Evolutionary conservation across 2,113 vertebrate species (phyloP).

Genomic region (Phalacrocorax pelagicus): DNA sequence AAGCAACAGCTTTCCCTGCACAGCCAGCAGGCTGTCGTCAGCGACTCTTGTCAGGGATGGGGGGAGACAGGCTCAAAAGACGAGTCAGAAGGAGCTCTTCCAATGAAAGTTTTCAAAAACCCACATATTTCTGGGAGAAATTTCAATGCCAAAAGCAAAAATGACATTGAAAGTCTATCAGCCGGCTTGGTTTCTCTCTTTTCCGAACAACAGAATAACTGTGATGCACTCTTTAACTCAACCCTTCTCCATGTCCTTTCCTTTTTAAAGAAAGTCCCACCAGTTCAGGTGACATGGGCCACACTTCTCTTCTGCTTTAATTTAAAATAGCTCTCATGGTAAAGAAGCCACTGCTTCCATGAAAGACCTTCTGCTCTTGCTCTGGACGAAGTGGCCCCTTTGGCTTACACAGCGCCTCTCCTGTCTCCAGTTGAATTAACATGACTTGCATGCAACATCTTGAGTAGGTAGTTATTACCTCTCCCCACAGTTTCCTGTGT

Average conservation of each 20-base stretch:
- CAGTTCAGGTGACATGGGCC: background rate
- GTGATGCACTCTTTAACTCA: background rate
- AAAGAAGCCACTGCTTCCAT: background rate
- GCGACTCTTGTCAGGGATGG: accelerated
- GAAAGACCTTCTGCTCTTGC: background rate
- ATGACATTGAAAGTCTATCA: background rate
- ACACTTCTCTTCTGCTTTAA: background rate
- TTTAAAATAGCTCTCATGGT: background rate
- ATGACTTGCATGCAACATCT: background rate
- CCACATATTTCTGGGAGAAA: background rate
- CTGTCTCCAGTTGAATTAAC: background rate
- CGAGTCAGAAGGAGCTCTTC: background rate
- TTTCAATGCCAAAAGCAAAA: background rate
- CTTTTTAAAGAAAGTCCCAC: background rate
- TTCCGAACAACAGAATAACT: background rate
- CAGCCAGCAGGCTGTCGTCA: background rate
- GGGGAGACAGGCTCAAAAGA: background rate
- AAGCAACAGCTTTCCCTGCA: background rate
- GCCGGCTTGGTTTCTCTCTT: background rate
- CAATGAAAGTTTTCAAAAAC: background rate
- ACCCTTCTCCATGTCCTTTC: background rate
- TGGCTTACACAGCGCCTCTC: background rate
- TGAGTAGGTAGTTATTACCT: background rate
- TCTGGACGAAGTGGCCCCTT: background rate
- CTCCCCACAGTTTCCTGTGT: background rate